Conservation (phyloP, 1,140 invertebrate species). For the Drosophila sproati region DNA sequence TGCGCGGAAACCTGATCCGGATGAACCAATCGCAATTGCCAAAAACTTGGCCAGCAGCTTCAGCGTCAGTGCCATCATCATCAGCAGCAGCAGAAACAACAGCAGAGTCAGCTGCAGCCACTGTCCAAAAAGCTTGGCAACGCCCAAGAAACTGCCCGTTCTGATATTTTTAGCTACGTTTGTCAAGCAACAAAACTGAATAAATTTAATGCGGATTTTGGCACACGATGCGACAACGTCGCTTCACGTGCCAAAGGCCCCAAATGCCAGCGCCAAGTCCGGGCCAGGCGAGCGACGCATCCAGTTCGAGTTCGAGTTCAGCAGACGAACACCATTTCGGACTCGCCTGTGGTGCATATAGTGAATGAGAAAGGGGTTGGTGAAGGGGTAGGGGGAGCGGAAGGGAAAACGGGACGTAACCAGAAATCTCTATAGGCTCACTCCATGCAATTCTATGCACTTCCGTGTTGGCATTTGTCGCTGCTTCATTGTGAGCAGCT, state of each 20-base stretch:
- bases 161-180: conserved; percentile 67
- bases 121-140: conserved; percentile 45
- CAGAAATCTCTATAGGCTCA: conserved; percentile 29
- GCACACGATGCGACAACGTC: conserved; percentile 77
- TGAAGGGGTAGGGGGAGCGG: background rate
- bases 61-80: conserved; percentile 69
- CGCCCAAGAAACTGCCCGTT: conserved; percentile 39
- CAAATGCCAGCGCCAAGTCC: conserved; percentile 18
- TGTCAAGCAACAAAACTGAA: conserved; percentile 75
- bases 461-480: conserved; percentile 81
- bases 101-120: conserved; percentile 7
- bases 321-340: conserved; percentile 21
- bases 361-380: background rate
- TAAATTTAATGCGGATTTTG: conserved; percentile 83
- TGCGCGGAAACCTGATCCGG: conserved; percentile 71
- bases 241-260: conserved; percentile 68
- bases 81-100: too few relatives aligned
- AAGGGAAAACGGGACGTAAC: background rate
- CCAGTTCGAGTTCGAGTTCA: conserved; percentile 18
- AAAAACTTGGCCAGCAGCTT: conserved; percentile 55
- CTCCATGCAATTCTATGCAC: conserved; percentile 77
- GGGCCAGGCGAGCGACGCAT: conserved; percentile 24
- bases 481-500: conserved; percentile 61
- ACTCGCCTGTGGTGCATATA: background rate
- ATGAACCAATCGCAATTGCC: conserved; percentile 61